Evolutionary conservation across 2,113 vertebrate genomes (phyloP).

Genomic region (Arvicanthis niloticus): DNA sequence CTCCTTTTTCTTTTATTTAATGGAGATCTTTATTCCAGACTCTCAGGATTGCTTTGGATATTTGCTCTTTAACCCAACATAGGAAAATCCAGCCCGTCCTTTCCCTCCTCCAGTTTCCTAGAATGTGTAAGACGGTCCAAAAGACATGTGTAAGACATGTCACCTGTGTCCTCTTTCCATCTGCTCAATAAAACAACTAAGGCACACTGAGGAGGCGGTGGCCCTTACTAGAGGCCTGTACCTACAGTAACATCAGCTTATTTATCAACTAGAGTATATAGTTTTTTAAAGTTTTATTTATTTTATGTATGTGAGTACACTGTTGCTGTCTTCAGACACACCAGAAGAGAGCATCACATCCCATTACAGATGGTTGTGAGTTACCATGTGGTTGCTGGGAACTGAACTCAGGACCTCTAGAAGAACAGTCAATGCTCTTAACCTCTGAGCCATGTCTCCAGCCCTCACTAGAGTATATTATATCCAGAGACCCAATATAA

Average conservation of each 20-base stretch:
- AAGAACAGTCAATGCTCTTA: too few species aligned
- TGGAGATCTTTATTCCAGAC: background rate
- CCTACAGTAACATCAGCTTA: background rate
- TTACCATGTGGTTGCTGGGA: too few species aligned
- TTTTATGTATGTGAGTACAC: too few species aligned
- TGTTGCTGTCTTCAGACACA: too few species aligned
- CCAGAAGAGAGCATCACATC: too few species aligned
- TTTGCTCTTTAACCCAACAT: background rate
- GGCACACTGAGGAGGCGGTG: background rate
- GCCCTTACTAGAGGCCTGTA: background rate
- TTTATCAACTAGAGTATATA: background rate
- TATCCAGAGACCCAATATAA: background rate
- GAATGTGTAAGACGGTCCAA: background rate
- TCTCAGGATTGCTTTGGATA: background rate
- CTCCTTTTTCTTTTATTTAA: background rate
- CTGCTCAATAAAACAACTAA: background rate
- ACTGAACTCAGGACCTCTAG: too few species aligned
- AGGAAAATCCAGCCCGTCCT: background rate
- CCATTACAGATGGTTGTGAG: too few species aligned
- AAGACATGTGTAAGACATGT: background rate
- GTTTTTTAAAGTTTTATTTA: too few species aligned
- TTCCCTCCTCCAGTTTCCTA: background rate
- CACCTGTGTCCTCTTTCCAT: background rate
- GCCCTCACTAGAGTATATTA: background rate
- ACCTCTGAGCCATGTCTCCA: too few species aligned